phyloP scores from a whole-genome alignment of 2,113 vertebrate species.

The Dunckerocampus dactyliophorus region DNA sequence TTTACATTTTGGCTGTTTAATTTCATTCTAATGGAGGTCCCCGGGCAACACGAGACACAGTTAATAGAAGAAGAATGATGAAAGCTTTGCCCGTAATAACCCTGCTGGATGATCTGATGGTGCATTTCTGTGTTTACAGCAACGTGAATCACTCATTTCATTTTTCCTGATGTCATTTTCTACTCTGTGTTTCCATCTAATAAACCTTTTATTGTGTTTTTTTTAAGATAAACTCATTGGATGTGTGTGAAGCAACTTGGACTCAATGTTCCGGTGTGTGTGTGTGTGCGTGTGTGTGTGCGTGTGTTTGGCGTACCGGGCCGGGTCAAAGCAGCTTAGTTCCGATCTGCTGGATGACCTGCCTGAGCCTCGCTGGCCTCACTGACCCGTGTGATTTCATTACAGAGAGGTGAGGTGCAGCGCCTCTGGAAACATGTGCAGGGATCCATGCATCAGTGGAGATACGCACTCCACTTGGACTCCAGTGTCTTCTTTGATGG shows the following conservation, averaged over 20 bases:
- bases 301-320: constrained; percentile 62
- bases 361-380: constrained; percentile 54
- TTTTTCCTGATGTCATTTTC: constrained; percentile 44
- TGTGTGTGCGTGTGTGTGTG: constrained; percentile 27
- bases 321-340: constrained; percentile 77
- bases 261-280: constrained; percentile 47
- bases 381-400: constrained; percentile 75
- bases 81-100: constrained; percentile 60
- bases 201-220: not conserved
- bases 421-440: constrained; percentile 36
- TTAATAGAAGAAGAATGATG: constrained; percentile 66
- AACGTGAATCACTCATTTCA: constrained; percentile 56
- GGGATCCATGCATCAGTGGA: constrained; percentile 6
- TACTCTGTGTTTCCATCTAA: not conserved
- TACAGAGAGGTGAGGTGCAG: constrained; percentile 66
- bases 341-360: constrained; percentile 73
- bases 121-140: constrained; percentile 43
- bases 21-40: constrained; percentile 70
- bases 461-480: not conserved
- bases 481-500: not conserved
- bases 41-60: constrained; percentile 52
- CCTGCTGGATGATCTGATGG: constrained; percentile 48
- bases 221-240: not conserved
- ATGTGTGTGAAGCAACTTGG: constrained; percentile 17
- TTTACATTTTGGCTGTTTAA: constrained; percentile 73